Base-by-base conservation (phyloP, 1,140 invertebrate genomes). In the Bombus sibiricus region DNA sequence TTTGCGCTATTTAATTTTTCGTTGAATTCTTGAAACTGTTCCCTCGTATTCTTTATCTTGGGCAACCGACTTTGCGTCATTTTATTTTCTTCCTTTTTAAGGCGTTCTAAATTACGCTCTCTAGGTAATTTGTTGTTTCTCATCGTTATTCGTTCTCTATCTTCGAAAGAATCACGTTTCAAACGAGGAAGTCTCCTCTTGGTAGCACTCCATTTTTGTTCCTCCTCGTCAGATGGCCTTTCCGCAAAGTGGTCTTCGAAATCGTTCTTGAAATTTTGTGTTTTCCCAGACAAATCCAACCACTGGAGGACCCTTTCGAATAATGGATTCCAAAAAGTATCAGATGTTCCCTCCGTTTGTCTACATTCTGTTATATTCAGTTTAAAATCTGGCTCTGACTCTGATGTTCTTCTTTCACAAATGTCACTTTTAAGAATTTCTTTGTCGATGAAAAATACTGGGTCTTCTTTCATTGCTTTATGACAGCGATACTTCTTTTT, bases 231-330 rank as follows among this genome's bases (percentile, higher is more conserved):
- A 5, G 32, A 32, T 22, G 76, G 18, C 6, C 32, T 53, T n/a
- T 72, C 85, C 4, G 69, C 32, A 39, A 75, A 57, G 2, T 79
- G 68, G 3, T 78, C 85, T 9, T 73, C 32, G 25, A 75, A 64
- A 8, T 81, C 68, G 3, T 78, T 59, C n/a, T 85, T 86, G 13
- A 75, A 81, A 59, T 84, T 75, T 15, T 85, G 87, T 15, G 88
- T 72, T 53, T 90, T 92, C 0, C 94, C 94, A 3, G 95, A 95
- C 25, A 95, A 89, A 86, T 96, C 94, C 81, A 96, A 87, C 96
- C 96, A 96, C 43, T 96, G 95, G 0, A 96, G 88, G 0, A 96
- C 95, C 10, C 95, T 92, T 41, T 96, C 95, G 0, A 95, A 95
- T 37, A 96, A 87, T 13, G 91, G 89, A 89, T 95, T 93, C 41